Evolutionary conservation across 2,888 invertebrate genomes (phyloP), one percentile per base, ranked within the genome.

Genomic region (Spisula solida): DNA sequence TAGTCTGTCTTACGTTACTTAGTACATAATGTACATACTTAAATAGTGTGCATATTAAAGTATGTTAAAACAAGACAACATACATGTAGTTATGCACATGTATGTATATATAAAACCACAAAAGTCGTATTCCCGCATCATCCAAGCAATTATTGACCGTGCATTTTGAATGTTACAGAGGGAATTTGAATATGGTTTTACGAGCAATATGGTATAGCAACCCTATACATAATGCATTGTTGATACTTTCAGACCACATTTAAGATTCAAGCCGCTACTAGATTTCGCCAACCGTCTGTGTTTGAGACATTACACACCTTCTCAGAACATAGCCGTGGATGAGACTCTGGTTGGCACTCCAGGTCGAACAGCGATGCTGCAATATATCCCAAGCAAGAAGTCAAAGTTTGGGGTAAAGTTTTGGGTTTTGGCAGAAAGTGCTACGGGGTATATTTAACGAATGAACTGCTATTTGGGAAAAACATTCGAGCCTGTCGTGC

Each of bases 341-440:
- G 84, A 85, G 48, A 75, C 84, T 14, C 16, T 85, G 31, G 55
- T 85, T 16, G 85, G 56, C 14, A 85, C 85, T 8, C 56, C 60
- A 56, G 79, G 80, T 0, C 25, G 85, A 4, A 85, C 85, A 34
- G 31, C 80, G 0, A 80, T 85, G 85, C 41, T 85, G 18, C 85
- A 85, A 41, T 85, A 80, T 60, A 80, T 85, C 34, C 85, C 80
- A 12, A 41, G 56, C 5, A 85, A 85, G 60, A n/a, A 8, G 18
- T 18, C 48, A 4, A 85, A 85, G 78, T 85, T 55, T 56, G 79
- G 79, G 8, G 85, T 85, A 14, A 85, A 78, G 75, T 85, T 78
- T 55, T 85, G 85, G 85, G 85, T 85, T n/a, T 41, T 79, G 29
- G 85, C 85, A 8, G 85, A 85, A 31, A 80, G 80, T 47, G 48